Percentiles rank a stretch among this genome's conserved stretches.
These are phyloP conservation scores for Athalia circularis DNA, from an alignment of 2,888 invertebrate genomes.

Conservation along the genomic window DNA sequence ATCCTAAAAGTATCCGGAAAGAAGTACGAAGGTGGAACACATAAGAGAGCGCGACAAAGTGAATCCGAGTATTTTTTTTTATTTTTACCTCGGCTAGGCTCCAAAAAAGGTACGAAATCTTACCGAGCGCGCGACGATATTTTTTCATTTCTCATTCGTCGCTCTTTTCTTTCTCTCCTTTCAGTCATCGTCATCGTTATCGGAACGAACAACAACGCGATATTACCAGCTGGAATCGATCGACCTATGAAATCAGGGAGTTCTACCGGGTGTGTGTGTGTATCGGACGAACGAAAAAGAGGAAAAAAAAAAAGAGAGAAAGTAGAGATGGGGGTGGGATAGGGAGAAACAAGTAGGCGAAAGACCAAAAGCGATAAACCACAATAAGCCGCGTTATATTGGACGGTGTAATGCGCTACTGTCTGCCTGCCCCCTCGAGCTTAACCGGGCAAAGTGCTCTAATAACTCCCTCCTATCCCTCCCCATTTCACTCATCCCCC, in stretches of 20 bases:
- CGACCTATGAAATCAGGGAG: constrained; percentile 27
- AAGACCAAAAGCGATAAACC: constrained; percentile 64
- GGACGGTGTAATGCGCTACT: constrained; percentile 64
- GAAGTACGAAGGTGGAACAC: no score
- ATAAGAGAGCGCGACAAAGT: no score
- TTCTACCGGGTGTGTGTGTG: not conserved
- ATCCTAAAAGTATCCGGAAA: no score
- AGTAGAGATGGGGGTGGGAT: not conserved
- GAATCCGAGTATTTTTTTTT: no score
- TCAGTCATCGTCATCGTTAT: no score
- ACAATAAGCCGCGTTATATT: constrained; percentile 67
- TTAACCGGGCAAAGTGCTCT: constrained; percentile 67
- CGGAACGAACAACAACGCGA: no score
- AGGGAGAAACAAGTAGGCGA: constrained; percentile 50
- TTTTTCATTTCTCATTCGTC: no score
- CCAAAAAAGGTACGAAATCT: no score
- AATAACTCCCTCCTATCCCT: constrained; percentile 64
- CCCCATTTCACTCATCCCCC: constrained; percentile 48
- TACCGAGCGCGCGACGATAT: no score
- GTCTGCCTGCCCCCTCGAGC: constrained; percentile 61
- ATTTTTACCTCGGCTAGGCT: no score
- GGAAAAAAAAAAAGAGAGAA: constrained; percentile 8
- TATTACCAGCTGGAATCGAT: constrained; percentile 8
- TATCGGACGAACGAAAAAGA: not conserved
- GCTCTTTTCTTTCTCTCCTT: no score